A percentile compares a stretch with the other conserved stretches of the same genome.
phyloP scores from a whole-genome alignment of 2,113 vertebrate species.

The Carettochelys insculpta region DNA sequence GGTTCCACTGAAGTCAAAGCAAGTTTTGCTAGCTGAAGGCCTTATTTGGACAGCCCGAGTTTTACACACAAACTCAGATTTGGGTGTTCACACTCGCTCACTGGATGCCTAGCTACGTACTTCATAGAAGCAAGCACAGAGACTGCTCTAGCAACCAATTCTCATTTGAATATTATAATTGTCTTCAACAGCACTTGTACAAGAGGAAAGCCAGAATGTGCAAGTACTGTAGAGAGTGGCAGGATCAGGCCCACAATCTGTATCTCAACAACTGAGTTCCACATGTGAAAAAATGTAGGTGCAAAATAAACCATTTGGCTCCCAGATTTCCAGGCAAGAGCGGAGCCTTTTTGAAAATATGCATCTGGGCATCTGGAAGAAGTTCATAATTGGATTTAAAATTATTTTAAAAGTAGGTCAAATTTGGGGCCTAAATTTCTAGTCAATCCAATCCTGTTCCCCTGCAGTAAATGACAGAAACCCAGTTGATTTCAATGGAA shows the following conservation, averaged over 20 bases:
- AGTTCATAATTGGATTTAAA: background rate
- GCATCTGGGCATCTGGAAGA: background rate
- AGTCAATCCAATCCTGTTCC: background rate
- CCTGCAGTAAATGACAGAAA: background rate
- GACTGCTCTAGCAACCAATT: background rate
- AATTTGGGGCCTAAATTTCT: background rate
- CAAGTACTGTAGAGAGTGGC: background rate
- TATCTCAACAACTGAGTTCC: background rate
- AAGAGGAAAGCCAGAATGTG: background rate
- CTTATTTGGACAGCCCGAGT: background rate
- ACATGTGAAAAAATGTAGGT: background rate
- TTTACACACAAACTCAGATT: background rate
- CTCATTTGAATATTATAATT: background rate
- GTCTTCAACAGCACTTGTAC: background rate
- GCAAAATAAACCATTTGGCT: background rate
- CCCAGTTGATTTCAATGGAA: background rate
- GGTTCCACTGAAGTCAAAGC: background rate
- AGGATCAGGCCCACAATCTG: background rate
- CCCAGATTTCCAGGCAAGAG: background rate
- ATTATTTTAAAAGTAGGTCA: background rate
- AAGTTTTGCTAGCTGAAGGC: background rate
- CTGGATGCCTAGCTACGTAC: background rate
- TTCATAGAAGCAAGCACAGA: background rate
- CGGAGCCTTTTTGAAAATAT: background rate
- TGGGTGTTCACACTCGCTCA: background rate